Base-by-base conservation (phyloP, 2,888 invertebrate species). In the Parochlus steinenii region DNA sequence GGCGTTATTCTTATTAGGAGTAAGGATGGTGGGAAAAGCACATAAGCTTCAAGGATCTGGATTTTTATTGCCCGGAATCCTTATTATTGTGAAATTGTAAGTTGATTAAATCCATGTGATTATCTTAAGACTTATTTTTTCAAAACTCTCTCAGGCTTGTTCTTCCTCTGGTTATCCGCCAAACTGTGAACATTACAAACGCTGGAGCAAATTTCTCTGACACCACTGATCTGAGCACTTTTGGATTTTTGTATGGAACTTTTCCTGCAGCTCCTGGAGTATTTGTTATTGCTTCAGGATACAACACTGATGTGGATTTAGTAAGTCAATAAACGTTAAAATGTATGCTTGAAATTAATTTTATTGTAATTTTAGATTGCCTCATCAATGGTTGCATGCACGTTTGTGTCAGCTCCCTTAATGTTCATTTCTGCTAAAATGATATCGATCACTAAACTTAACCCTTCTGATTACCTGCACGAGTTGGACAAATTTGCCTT, bases 181-280 rank as follows among this genome's bases (percentile, higher is more conserved):
- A 92, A 58, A 71, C 82, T 14, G 78, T 90, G 0, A 80, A 77
- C 48, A 63, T 85, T 4, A 57, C 82, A 35, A 67, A 73, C 39
- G 67, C 78, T 6, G 80, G 81, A 1, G 56, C 52, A 1, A 74
- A 77, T 49, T 65, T 69, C 11, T 72, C 77, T 12, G 81, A 83
- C 46, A 83, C 85, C 0, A 63, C 72, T 7, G 81, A 87, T 43
- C 61, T 87, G 38, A 83, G 87, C 44, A 90, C 87, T 25, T 93
- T 85, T 54, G 93, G 87, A 0, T 95, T 95, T 60, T 65, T 95
- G 1, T 93, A 93, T 52, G 93, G 95, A 36, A 92, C 92, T 1
- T 83, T 95, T 55, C 95, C 95, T 0, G 77, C 90, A 2, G 93
- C 93, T 1, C 93, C 93, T 0, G 87, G 87, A n/a, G 85, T 90